These are phyloP conservation scores for Drosophila bocqueti DNA, from an alignment of 1,140 invertebrate species.

Conservation along the genomic window DNA sequence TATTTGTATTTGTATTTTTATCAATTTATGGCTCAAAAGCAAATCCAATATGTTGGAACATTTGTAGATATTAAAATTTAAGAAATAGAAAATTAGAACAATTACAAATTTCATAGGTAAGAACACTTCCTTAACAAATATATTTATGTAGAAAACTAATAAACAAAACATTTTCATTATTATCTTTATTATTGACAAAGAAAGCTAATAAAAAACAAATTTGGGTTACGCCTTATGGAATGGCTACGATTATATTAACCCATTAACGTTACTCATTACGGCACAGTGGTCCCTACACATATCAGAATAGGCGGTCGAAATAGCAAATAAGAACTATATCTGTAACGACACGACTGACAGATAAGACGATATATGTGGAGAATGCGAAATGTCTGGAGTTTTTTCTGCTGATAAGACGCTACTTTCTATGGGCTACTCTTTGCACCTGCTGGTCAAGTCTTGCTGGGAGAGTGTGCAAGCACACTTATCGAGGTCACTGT, in stretches of 20 bases:
- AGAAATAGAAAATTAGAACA: too few relatives aligned
- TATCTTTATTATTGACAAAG: background rate
- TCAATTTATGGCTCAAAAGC: too few relatives aligned
- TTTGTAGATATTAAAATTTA: too few relatives aligned
- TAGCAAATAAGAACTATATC: background rate
- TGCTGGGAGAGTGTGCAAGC: background rate
- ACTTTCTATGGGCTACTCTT: conserved; percentile 13
- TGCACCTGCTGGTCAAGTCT: conserved; percentile 10
- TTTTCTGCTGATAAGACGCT: conserved; percentile 21
- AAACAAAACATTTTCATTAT: background rate
- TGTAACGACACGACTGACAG: background rate
- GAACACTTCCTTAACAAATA: background rate
- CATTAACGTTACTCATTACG: background rate
- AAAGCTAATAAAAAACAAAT: conserved; percentile 1
- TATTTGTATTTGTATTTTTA: too few relatives aligned
- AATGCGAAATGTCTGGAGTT: background rate
- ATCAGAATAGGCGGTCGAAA: background rate
- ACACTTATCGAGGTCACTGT: conserved; percentile 34
- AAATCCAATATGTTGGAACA: too few relatives aligned
- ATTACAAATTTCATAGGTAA: too few relatives aligned
- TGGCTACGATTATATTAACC: background rate
- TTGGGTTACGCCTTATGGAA: background rate
- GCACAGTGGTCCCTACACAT: background rate
- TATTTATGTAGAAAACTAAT: background rate
- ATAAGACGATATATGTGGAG: conserved; percentile 5